Base-by-base conservation (phyloP, 2,113 vertebrate genomes). In the Antennarius striatus region DNA sequence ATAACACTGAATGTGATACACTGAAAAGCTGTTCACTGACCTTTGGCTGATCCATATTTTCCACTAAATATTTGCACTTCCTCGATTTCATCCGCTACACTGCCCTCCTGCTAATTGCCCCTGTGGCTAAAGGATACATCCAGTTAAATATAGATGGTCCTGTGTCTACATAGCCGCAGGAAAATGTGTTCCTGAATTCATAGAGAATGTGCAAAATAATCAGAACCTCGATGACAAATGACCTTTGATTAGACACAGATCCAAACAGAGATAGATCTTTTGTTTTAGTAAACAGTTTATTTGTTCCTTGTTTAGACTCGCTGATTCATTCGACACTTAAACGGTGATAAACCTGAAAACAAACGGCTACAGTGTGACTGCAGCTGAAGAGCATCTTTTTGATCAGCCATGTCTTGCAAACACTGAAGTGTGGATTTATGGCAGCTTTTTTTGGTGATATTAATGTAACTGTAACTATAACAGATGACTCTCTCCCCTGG, bases 401-500 rank as follows among this genome's bases (percentile, higher is more conserved):
- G 81, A 89, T 81, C 83, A 82, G 42, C 64, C 66, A 75, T 79
- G 75, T 81, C 85, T 82, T 83, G 76, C 53, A 63, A 68, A 74
- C 80, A 68, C 71, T 85, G 71, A 88, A 84, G 79, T 75, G 43
- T 82, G 86, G 86, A 90, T 90, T 91, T 86, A 91, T 88, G 66
- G 81, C 85, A 75, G 82, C 83, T 85, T 84, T 88, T 90, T 84
- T 88, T 89, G 85, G 85, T 86, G 84, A 86, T 91, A 90, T 88
- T 88, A 86, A 88, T 87, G 83, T 88, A 89, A 91, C 89, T 91
- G 84, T 89, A 89, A 90, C 73, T 76, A 76, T 88, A 86, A 91
- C 76, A 85, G 85, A 90, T 86, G 88, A 86, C 86, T 86, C 70
- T 22, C 81, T 86, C 79, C 80, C 80, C 63, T 14, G 28, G 79